Evolutionary conservation across 2,113 vertebrate species (phyloP), one percentile per base, ranked within the genome.

Genomic region (Aptenodytes forsteri): DNA sequence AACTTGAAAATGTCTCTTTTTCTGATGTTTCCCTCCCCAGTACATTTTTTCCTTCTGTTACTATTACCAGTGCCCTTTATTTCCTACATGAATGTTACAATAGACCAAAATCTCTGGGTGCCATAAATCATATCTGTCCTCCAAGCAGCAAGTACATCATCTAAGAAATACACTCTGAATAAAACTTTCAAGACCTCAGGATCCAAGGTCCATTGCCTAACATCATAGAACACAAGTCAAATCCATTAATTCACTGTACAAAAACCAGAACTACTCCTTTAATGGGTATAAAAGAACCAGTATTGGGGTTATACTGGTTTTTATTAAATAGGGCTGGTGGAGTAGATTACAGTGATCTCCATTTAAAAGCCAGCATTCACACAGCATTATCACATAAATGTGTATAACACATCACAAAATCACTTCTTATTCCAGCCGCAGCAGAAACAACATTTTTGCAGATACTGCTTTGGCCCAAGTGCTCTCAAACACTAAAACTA

Each of bases 121-220:
- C 59, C 67, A 93, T 96, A 95, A 97, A 90, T 93, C 81, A 72
- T 29, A 44, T 29, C 87, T 82, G 66, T 76, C 71, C 82, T 93
- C 75, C 56, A 64, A 72, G 52, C 34, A 81, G 56, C 58, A 88
- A 93, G 83, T 29, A 71, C 23, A 36, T 49, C 36, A 91, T 29
- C 26, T 25, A 81, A 77, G 61, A 87, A 97, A 94, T 58, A 59
- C n/a, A 79, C 12, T 47, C 75, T 40, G 66, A 85, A 73, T 90
- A 90, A 95, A 89, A 92, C 58, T 93, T 89, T 54, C 40, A 76
- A 36, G 67, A 91, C 10, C 34, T 89, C n/a, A 64, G 18, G 75
- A 95, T 85, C 49, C 66, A 80, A 77, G 30, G 15, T 54, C 67
- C 14, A 3, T 47, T 87, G 78, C 56, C 50, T 46, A 94, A 69